Evolutionary conservation across 1,140 invertebrate species (phyloP), one percentile per base, ranked within the genome.

Genomic region (Lordiphosa mommai): DNA sequence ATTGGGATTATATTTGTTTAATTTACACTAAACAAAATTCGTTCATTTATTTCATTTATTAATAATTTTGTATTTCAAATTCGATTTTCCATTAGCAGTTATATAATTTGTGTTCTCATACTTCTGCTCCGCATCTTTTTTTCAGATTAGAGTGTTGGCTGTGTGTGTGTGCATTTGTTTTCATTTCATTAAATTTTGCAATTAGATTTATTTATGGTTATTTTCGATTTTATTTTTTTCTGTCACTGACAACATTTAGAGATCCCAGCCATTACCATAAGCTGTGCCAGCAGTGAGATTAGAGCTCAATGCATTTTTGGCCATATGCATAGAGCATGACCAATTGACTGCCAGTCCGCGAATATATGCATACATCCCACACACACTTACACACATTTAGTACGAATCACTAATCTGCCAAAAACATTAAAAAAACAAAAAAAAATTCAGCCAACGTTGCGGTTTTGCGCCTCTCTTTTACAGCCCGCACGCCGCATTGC

Each of bases 121-220:
- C n/a, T 61, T 51, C 38, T 34, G 29, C 9, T 34, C 10, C 13
- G 17, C 63, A 56, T 57, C 49, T 34, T 71, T 72, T 58, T n/a
- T 40, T 44, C 36, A 56, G 58, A 68, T 79, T 64, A 71, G 46
- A 49, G 48, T 52, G 49, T 58, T 44, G 56, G 12, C 12, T n/a
- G n/a, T 52, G 9, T 49, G n/a, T n/a, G n/a, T 36, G 32, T 37
- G 53, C 60, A 79, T 63, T 72, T 79, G 74, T 79, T 79, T 79
- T 72, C 73, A 77, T 79, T 79, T 77, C 73, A 77, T 77, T n/a
- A n/a, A n/a, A n/a, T n/a, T n/a, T n/a, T n/a, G n/a, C n/a, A n/a
- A n/a, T n/a, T n/a, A n/a, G n/a, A 61, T 72, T 72, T 72, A 79
- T 72, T 77, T 79, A 79, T 77, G 63, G 37, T n/a, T 57, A 55